Conservation (phyloP, 2,888 invertebrate species). For the Deilephila porcellus region DNA sequence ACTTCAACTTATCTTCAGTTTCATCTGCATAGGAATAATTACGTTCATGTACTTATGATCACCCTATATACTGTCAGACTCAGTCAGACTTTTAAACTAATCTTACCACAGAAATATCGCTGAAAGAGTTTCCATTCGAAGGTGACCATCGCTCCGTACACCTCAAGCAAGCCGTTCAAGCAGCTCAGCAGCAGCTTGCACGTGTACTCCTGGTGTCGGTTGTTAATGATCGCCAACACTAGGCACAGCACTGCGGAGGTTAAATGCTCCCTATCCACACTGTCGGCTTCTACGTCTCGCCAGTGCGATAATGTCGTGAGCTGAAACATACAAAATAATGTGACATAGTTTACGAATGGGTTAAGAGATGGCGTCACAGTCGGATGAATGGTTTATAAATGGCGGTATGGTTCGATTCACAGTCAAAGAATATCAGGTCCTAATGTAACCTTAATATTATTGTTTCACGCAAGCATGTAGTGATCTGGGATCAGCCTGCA, state of each 20-base stretch:
- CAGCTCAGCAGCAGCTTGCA: slow-evolving; percentile 46
- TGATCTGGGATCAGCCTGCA: no score
- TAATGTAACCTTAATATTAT: no score
- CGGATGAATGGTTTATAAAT: no score
- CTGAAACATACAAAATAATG: slow-evolving; percentile 34
- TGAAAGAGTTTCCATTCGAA: slow-evolving; percentile 54
- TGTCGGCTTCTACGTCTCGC: slow-evolving; percentile 29
- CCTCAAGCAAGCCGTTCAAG: slow-evolving; percentile 48
- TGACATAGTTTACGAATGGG: no score
- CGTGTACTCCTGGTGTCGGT: slow-evolving; percentile 37
- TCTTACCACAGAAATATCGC: slow-evolving; percentile 49
- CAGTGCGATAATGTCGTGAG: slow-evolving; percentile 42
- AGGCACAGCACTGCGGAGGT: slow-evolving; percentile 46
- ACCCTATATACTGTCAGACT: background rate
- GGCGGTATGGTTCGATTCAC: no score
- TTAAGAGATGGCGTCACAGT: no score
- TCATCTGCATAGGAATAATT: background rate
- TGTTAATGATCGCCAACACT: slow-evolving; percentile 51
- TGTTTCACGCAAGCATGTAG: no score
- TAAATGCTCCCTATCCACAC: slow-evolving; percentile 32
- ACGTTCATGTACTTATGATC: no score
- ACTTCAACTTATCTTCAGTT: background rate
- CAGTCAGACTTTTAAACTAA: background rate
- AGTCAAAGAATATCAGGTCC: no score
- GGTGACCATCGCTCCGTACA: slow-evolving; percentile 44